Base-by-base conservation (phyloP, 1,140 invertebrate genomes). In the Drosophila mojavensis region DNA sequence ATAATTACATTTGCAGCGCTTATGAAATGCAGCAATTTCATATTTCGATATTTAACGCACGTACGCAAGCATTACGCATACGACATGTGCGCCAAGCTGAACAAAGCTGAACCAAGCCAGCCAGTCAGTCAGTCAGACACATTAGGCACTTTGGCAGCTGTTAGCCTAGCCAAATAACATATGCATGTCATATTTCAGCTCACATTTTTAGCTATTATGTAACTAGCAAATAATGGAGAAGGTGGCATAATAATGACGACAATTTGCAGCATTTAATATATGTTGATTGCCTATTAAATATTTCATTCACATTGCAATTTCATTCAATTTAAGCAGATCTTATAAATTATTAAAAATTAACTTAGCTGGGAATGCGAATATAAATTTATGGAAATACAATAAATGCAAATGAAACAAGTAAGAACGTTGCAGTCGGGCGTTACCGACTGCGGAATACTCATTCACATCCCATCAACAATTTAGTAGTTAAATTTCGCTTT, bases 61-160 rank as follows among this genome's bases (percentile, higher is more conserved):
- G 83, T 89, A 69, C 63, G 67, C 61, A 62, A 55, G 60, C 84
- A 77, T 88, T 88, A 70, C 84, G 77, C 84, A 83, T 86, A 78
- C 83, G 83, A 58, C 71, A 48, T 53, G 67, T 65, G 26, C 47
- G 50, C 20, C 73, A 39, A 39, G 36, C 36, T 39, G 36, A 39
- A 39, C 36, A 10, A 11, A 39, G 36, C 33, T 39, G 36, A 39
- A 39, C 36, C 36, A 11, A 39, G 36, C 33, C 33, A 30, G 28
- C 3, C 28, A 30, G 4, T 10, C 41, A 41, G n/a, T 11, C 64
- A 36, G 51, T 1, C 41, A 30, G 43, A 11, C 28, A 13, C 48
- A 63, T 65, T 54, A 53, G 59, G 56, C 41, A 45, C 41, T 54
- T 67, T 65, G 53, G 56, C 56, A 67, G 61, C 36, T 15, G 20